Evolutionary conservation across 1,140 invertebrate species (phyloP).

Genomic region (Leptoteleia sp.): DNA sequence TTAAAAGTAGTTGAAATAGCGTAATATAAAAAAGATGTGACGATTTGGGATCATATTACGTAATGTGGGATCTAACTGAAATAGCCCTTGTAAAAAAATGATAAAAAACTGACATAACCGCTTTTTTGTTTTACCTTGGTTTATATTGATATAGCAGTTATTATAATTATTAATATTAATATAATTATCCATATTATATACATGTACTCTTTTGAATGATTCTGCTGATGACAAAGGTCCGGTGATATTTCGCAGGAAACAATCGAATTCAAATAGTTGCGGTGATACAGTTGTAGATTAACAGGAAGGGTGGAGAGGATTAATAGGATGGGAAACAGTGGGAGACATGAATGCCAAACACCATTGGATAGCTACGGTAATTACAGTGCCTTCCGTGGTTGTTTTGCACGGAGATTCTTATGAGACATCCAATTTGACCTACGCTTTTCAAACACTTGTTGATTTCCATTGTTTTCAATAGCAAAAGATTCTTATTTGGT

Average conservation of each 20-base stretch:
- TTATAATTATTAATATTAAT: constrained; percentile 44
- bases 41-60: neutral
- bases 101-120: constrained; percentile 53
- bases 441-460: constrained; percentile 70
- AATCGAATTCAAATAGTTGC: constrained; percentile 32
- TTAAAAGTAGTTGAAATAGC: constrained; percentile 11
- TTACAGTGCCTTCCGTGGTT: constrained; percentile 57
- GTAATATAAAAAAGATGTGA: constrained; percentile 45
- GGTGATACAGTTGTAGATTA: constrained; percentile 23
- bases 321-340: neutral
- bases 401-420: constrained; percentile 69
- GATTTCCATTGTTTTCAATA: constrained; percentile 13
- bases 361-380: constrained; percentile 56
- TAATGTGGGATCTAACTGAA: constrained; percentile 29
- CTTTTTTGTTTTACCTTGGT: constrained; percentile 32
- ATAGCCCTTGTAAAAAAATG: constrained; percentile 36
- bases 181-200: constrained; percentile 62
- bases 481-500: constrained; percentile 71
- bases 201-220: constrained; percentile 50
- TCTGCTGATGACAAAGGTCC: constrained; percentile 39
- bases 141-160: constrained; percentile 52
- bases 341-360: constrained; percentile 38
- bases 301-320: constrained; percentile 1
- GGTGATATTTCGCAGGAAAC: constrained; percentile 27
- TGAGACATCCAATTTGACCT: constrained; percentile 76